Conservation (phyloP, 2,797 vertebrate species). For the Myiotriccus ornatus region DNA sequence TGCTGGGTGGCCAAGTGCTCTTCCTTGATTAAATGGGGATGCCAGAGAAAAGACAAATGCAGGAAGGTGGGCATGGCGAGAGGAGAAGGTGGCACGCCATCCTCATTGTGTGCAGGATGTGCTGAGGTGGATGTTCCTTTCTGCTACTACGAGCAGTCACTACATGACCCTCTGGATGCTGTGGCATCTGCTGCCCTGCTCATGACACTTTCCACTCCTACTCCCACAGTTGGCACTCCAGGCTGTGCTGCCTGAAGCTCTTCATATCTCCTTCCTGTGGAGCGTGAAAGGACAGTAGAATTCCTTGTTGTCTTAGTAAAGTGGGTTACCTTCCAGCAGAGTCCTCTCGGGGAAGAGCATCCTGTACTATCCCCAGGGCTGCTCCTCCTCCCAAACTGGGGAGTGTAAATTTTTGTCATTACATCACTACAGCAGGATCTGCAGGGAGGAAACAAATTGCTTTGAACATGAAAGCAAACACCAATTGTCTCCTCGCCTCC, state of each 20-base stretch:
- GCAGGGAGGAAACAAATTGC: background rate
- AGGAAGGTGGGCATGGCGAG: background rate
- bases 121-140: background rate
- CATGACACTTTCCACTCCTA: rapidly evolving
- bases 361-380: background rate
- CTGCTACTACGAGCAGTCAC: background rate
- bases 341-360: background rate
- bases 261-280: background rate
- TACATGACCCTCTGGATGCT: background rate
- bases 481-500: background rate
- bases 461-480: background rate
- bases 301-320: background rate
- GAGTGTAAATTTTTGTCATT: background rate
- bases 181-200: background rate
- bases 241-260: background rate
- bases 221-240: rapidly evolving
- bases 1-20: background rate
- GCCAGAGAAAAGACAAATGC: background rate
- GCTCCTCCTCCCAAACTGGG: background rate
- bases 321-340: background rate
- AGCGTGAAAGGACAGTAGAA: rapidly evolving
- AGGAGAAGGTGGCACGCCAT: background rate
- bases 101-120: rapidly evolving
- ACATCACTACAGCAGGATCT: background rate
- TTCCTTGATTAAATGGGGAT: background rate